A percentile compares a stretch with the other conserved stretches of the same genome.
phyloP scores from a whole-genome alignment of 2,113 vertebrate genomes.

The Ivindomyrus marchei region DNA sequence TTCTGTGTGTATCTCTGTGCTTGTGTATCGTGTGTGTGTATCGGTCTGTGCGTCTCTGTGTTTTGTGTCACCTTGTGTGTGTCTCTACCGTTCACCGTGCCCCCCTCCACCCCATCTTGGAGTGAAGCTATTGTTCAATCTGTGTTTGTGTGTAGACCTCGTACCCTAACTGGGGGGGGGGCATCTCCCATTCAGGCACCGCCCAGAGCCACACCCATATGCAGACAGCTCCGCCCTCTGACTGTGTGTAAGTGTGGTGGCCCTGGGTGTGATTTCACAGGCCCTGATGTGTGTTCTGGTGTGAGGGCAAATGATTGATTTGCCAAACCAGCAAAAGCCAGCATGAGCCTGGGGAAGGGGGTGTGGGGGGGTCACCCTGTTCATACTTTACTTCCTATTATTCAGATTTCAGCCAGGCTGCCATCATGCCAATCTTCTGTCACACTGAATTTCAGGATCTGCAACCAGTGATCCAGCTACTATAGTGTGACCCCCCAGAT shows the following conservation, averaged over 20 bases:
- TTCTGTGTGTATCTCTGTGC: conserved; percentile 55
- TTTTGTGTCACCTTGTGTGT: conserved; percentile 49
- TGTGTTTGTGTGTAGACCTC: conserved; percentile 29
- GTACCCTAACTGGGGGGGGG: conserved; percentile 10
- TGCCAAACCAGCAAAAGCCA: conserved; percentile 24
- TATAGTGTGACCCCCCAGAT: neutral
- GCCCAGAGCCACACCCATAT: neutral
- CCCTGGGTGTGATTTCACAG: neutral
- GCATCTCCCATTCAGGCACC: neutral
- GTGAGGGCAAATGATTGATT: neutral
- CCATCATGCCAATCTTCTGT: neutral
- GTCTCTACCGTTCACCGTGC: conserved; percentile 14
- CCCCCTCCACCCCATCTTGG: neutral
- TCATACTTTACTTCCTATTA: neutral
- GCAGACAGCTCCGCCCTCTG: neutral
- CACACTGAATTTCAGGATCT: neutral
- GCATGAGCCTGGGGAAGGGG: neutral
- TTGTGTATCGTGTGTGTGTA: conserved; percentile 31
- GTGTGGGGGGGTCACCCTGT: neutral
- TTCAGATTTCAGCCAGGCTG: neutral
- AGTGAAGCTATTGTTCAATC: conserved; percentile 8
- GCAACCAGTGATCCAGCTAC: neutral
- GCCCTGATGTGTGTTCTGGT: neutral
- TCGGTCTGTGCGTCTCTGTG: neutral
- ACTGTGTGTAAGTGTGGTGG: neutral